phyloP scores from a whole-genome alignment of 2,797 vertebrate species.

The Darevskia mixta region DNA sequence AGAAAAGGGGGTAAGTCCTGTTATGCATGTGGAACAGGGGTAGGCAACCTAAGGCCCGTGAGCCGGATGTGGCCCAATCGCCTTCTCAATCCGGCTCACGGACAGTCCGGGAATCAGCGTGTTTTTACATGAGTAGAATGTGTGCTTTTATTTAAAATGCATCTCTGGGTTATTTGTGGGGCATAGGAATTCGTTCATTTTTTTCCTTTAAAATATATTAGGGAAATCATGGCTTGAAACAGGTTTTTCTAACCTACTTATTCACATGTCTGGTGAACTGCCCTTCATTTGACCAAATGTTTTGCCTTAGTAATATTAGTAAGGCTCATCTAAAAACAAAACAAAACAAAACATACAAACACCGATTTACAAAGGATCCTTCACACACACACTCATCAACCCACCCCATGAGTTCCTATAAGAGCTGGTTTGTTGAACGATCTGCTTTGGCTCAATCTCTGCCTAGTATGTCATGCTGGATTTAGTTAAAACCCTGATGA shows the following conservation, averaged over 20 bases:
- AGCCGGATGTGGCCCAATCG: too few species aligned
- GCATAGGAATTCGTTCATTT: too few species aligned
- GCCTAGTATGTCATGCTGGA: neutral
- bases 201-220: neutral
- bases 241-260: neutral
- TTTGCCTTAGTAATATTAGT: neutral
- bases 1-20: too few species aligned
- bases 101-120: too few species aligned
- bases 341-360: neutral
- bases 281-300: neutral
- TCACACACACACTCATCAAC: neutral
- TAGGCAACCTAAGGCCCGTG: too few species aligned
- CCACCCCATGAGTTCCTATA: neutral
- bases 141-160: too few species aligned
- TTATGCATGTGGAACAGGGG: too few species aligned
- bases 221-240: neutral
- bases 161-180: too few species aligned
- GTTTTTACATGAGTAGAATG: too few species aligned
- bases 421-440: neutral
- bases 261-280: neutral
- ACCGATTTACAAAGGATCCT: neutral
- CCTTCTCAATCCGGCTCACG: too few species aligned
- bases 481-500: neutral
- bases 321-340: neutral
- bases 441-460: neutral